Conservation (phyloP, 2,888 invertebrate species). For the Dasysyrphus albostriatus region DNA sequence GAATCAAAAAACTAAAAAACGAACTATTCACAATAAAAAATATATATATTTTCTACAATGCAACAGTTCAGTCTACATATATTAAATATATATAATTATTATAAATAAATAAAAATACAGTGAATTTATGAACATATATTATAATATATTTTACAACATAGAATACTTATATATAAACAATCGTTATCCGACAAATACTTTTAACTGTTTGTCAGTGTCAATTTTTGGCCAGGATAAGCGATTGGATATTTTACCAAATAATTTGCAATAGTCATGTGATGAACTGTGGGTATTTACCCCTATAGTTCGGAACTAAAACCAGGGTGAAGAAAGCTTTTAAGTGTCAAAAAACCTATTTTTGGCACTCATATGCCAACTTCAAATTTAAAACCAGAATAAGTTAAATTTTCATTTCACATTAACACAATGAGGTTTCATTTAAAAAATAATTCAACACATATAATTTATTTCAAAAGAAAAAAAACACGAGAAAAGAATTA, state of each 20-base stretch:
- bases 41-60: constrained; percentile 32
- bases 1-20: constrained; percentile 55
- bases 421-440: constrained; percentile 76
- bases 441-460: constrained; percentile 76
- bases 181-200: constrained; percentile 79
- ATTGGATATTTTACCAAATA: constrained; percentile 80
- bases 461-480: constrained; percentile 59
- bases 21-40: constrained; percentile 67
- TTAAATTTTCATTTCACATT: constrained; percentile 52
- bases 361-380: constrained; percentile 40
- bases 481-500: constrained; percentile 4
- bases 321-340: constrained; percentile 68
- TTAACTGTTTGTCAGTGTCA: constrained; percentile 78
- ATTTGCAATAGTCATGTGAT: constrained; percentile 80
- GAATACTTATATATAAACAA: constrained; percentile 77
- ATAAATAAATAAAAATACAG: constrained; percentile 52
- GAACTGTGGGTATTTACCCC: constrained; percentile 59
- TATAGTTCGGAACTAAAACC: constrained; percentile 77
- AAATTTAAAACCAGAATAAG: constrained; percentile 57
- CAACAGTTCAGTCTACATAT: constrained; percentile 48
- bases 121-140: constrained; percentile 69
- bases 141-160: constrained; percentile 80
- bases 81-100: constrained; percentile 34
- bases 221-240: constrained; percentile 77
- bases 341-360: constrained; percentile 40